Conservation (phyloP, 2,797 vertebrate genomes). For the Neosilurus hyrtlii region DNA sequence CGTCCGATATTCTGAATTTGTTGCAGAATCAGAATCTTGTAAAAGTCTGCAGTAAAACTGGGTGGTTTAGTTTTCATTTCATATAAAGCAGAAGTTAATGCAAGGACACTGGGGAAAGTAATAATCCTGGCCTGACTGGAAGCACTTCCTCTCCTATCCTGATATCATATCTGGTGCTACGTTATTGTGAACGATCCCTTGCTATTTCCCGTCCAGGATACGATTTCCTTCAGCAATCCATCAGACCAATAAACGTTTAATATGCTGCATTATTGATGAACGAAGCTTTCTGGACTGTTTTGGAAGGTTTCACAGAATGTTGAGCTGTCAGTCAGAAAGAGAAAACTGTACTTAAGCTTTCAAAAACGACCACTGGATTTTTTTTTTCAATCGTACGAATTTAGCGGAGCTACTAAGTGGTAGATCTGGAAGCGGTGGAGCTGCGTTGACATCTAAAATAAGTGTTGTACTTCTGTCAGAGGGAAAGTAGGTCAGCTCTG, state of each 20-base stretch:
- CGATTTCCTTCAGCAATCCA: neutral
- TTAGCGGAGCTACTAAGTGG: too few relatives aligned
- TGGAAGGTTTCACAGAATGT: neutral
- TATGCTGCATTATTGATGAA: slow-evolving; percentile 2
- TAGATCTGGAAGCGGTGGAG: too few relatives aligned
- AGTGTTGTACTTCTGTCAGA: too few relatives aligned
- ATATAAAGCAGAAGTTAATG: too few relatives aligned
- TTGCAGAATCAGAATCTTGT: neutral
- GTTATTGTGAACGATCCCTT: neutral
- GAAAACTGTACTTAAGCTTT: neutral
- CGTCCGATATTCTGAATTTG: neutral
- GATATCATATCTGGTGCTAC: neutral
- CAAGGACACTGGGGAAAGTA: neutral
- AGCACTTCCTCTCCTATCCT: neutral
- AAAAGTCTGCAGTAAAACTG: neutral
- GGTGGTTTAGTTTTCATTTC: neutral
- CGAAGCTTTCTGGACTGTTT: neutral
- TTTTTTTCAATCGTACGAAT: too few relatives aligned
- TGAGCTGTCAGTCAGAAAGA: neutral
- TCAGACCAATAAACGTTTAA: neutral
- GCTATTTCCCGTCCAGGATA: neutral
- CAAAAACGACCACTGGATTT: too few relatives aligned
- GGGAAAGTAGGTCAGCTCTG: too few relatives aligned
- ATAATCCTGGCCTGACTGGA: neutral
- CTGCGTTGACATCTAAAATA: too few relatives aligned